A percentile compares a stretch with the other conserved stretches of the same genome.
Conservation (phyloP, 2,113 vertebrate species). For the Bos javanicus region DNA sequence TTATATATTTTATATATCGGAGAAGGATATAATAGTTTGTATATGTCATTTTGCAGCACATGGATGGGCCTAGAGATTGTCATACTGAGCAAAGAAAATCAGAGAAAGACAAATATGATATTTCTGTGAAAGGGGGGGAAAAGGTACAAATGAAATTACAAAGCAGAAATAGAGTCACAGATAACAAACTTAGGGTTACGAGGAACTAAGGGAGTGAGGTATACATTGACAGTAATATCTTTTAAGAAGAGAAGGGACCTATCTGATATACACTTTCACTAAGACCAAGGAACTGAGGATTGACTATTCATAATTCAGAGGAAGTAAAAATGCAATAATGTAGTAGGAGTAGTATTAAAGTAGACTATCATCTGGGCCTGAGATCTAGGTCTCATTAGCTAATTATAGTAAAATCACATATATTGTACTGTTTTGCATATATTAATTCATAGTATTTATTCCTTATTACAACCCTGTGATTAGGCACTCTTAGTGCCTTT, state of each 20-base stretch:
- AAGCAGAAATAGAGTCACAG: not conserved
- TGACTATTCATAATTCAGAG: not conserved
- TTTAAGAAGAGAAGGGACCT: not conserved
- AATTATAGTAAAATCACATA: not conserved
- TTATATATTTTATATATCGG: not conserved
- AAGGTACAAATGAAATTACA: not conserved
- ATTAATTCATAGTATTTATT: not conserved
- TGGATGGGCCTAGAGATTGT: not conserved
- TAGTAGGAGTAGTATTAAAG: not conserved
- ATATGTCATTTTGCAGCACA: not conserved
- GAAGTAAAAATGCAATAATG: not conserved
- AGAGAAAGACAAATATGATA: not conserved
- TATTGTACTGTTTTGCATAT: not conserved
- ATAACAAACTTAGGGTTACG: not conserved
- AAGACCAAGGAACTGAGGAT: not conserved
- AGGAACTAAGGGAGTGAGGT: not conserved
- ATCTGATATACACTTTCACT: not conserved
- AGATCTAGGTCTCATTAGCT: not conserved
- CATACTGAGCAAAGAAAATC: not conserved
- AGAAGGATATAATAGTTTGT: not conserved
- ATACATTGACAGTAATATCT: not conserved
- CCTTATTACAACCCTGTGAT: not conserved
- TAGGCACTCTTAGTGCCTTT: not conserved
- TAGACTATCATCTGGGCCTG: not conserved
- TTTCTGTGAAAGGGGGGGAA: not conserved